These are phyloP conservation scores for Torymus auratus DNA, from an alignment of 2,888 invertebrate genomes.

Conservation along the genomic window DNA sequence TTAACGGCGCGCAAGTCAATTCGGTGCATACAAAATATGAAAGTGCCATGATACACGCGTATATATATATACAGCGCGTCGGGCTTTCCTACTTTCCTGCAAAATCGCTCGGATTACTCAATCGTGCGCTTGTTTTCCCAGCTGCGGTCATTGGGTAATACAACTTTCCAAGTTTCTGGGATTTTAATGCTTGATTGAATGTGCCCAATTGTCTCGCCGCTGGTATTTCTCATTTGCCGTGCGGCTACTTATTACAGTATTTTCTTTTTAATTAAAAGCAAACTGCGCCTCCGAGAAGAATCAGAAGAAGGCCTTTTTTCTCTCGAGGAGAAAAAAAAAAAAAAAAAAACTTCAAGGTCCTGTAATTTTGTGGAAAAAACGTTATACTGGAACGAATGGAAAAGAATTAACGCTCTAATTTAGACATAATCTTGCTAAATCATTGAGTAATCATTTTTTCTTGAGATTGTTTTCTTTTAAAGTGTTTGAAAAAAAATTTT, in stretches of 20 bases:
- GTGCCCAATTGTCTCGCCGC: background rate
- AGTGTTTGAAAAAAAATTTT: too few species aligned
- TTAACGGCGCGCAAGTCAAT: conserved; percentile 15
- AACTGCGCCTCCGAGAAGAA: too few species aligned
- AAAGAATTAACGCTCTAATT: background rate
- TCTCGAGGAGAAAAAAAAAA: background rate
- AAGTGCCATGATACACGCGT: background rate
- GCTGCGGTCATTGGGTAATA: conserved; percentile 18
- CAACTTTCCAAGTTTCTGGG: conserved; percentile 7
- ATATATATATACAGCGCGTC: background rate
- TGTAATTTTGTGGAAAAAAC: background rate
- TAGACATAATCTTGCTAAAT: too few species aligned
- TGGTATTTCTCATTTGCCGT: too few species aligned
- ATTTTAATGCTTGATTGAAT: background rate
- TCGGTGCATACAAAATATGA: background rate
- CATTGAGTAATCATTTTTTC: too few species aligned
- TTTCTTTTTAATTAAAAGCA: too few species aligned
- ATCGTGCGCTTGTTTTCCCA: conserved; percentile 29
- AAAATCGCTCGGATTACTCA: conserved; percentile 19
- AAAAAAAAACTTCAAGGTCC: background rate
- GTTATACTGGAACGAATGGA: background rate
- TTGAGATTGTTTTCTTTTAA: background rate
- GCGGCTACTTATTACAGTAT: too few species aligned
- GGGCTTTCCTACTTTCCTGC: conserved; percentile 26
- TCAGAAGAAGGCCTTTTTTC: background rate